phyloP scores from a whole-genome alignment of 2,797 vertebrate species.

The Enteromius fasciolatus region DNA sequence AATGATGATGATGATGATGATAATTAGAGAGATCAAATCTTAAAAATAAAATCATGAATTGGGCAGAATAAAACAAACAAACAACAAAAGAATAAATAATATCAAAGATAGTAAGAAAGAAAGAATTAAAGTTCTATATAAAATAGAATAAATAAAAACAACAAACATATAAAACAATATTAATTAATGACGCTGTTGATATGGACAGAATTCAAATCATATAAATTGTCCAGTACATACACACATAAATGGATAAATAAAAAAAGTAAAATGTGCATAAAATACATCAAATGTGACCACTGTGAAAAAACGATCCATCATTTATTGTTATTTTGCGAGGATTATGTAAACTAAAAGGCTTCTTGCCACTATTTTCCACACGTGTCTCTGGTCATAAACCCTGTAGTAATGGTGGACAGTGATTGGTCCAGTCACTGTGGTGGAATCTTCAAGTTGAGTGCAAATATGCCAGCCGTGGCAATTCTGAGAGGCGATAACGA shows the following conservation, averaged over 20 bases:
- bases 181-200: not conserved
- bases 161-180: not conserved
- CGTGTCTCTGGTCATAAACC: not conserved
- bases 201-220: not conserved
- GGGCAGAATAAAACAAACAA: too few species aligned
- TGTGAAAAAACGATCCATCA: not conserved
- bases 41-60: too few species aligned
- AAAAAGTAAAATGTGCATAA: too few species aligned
- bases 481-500: constrained; percentile 47
- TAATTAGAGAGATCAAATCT: too few species aligned
- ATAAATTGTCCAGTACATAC: not conserved
- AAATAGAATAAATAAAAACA: not conserved
- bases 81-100: too few species aligned
- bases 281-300: not conserved
- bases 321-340: not conserved
- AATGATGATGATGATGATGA: too few species aligned
- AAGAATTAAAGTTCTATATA: not conserved
- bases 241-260: not conserved
- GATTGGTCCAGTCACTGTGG: not conserved
- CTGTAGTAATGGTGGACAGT: not conserved
- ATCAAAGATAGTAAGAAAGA: too few species aligned
- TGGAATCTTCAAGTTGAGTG: constrained; percentile 44
- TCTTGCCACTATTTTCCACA: not conserved
- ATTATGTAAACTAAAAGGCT: not conserved
- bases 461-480: constrained; percentile 42